Percentiles rank a stretch among this genome's conserved stretches.
phyloP scores from a whole-genome alignment of 2,888 invertebrate species.

The Stenurella melanura region DNA sequence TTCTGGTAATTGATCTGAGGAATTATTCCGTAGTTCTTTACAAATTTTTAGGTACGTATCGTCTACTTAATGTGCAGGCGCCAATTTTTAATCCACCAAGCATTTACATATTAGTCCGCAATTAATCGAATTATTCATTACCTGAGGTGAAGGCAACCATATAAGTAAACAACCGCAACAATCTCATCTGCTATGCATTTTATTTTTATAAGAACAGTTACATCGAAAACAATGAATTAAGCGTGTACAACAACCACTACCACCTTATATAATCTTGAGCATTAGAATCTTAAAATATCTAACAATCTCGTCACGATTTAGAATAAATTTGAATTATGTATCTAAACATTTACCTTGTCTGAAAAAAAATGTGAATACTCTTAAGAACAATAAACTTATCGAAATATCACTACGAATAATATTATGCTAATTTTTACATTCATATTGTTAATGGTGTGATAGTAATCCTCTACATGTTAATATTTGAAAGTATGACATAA shows the following conservation, averaged over 20 bases:
- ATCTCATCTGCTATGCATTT: slow-evolving; percentile 9
- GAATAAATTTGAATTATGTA: slow-evolving; percentile 17
- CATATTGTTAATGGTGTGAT: neutral
- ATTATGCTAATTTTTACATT: neutral
- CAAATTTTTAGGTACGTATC: neutral
- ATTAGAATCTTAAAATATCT: slow-evolving; percentile 20
- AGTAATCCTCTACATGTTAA: neutral
- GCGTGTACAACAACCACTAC: slow-evolving; percentile 2
- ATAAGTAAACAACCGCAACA: neutral
- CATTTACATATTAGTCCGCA: neutral
- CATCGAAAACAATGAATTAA: slow-evolving; percentile 26
- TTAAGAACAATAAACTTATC: too few species aligned
- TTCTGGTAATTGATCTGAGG: too few species aligned
- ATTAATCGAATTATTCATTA: neutral
- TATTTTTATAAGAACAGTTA: slow-evolving; percentile 29
- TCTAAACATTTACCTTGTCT: slow-evolving; percentile 1
- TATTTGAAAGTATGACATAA: neutral
- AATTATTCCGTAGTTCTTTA: too few species aligned
- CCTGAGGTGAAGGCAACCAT: neutral
- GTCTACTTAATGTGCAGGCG: neutral
- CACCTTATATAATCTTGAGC: slow-evolving; percentile 20
- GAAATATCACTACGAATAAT: neutral
- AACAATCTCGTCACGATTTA: slow-evolving; percentile 16
- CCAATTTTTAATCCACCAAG: neutral
- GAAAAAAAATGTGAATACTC: too few species aligned